phyloP scores from a whole-genome alignment of 35 echinoderm and acorn worm species.

The Ptychodera flava region DNA sequence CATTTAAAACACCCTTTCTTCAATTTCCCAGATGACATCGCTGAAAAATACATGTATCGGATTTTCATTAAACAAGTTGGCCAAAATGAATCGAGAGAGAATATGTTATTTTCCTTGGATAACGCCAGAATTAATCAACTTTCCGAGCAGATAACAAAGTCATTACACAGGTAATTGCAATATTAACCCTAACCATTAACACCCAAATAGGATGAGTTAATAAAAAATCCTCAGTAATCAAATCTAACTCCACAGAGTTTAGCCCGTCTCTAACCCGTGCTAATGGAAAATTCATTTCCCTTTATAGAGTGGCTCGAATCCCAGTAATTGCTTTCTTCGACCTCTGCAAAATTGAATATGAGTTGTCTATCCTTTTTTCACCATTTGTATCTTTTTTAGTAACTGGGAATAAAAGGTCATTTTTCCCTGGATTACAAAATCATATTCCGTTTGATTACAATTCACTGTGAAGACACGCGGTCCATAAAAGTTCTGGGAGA shows the following conservation, averaged over 20 bases:
- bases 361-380: background rate
- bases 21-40: too few species aligned
- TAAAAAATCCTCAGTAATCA: background rate
- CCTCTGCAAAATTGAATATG: background rate
- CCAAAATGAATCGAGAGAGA: constrained; percentile 1
- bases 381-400: too few species aligned
- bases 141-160: background rate
- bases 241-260: background rate
- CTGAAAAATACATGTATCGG: too few species aligned
- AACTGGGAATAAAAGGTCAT: too few species aligned
- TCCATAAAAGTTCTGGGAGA: too few species aligned
- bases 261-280: background rate
- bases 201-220: background rate
- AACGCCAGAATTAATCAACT: background rate
- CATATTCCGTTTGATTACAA: too few species aligned
- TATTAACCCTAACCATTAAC: background rate
- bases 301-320: background rate
- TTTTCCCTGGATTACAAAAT: too few species aligned
- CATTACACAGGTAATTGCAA: background rate
- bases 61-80: too few species aligned
- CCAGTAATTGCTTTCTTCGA: background rate
- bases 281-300: constrained; percentile 1
- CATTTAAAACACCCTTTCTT: too few species aligned
- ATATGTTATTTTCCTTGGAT: background rate
- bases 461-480: too few species aligned